Evolutionary conservation across 2,113 vertebrate species (phyloP).

Genomic region (Menura novaehollandiae): DNA sequence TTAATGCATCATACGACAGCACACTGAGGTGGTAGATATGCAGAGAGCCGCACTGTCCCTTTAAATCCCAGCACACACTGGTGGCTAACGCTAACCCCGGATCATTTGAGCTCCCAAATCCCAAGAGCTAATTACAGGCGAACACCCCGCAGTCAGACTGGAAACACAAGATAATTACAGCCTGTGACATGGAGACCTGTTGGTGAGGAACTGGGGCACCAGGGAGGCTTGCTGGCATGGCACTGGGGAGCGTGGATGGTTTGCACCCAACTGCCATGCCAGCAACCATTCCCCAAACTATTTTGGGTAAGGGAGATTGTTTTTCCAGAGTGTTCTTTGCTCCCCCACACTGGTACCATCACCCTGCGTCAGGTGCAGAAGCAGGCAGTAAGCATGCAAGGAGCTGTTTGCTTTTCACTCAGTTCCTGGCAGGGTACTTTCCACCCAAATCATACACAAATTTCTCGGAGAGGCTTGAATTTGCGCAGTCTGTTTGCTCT

Average conservation of each 20-base stretch:
- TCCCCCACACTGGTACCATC: rapidly evolving
- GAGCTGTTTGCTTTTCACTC: not conserved
- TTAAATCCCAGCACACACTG: conserved; percentile 19
- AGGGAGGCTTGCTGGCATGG: not conserved
- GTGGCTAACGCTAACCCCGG: not conserved
- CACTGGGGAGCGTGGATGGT: rapidly evolving
- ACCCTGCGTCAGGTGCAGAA: rapidly evolving
- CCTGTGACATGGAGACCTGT: not conserved
- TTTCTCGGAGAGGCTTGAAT: not conserved
- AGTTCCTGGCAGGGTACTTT: not conserved
- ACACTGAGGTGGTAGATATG: not conserved
- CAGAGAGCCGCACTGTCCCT: not conserved
- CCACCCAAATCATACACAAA: not conserved
- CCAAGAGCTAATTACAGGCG: conserved; percentile 21
- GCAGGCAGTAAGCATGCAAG: not conserved
- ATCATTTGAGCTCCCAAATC: conserved; percentile 29
- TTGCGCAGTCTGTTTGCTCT: not conserved
- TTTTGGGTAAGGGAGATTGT: not conserved
- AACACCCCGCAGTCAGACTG: not conserved
- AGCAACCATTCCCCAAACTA: not conserved
- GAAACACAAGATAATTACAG: not conserved
- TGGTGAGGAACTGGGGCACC: not conserved
- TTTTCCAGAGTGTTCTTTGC: not conserved
- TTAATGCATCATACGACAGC: rapidly evolving
- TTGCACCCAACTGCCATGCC: rapidly evolving